Percentiles rank a stretch among this genome's conserved stretches.
Conservation (phyloP, 1,140 invertebrate genomes). For the Diprion similis region DNA sequence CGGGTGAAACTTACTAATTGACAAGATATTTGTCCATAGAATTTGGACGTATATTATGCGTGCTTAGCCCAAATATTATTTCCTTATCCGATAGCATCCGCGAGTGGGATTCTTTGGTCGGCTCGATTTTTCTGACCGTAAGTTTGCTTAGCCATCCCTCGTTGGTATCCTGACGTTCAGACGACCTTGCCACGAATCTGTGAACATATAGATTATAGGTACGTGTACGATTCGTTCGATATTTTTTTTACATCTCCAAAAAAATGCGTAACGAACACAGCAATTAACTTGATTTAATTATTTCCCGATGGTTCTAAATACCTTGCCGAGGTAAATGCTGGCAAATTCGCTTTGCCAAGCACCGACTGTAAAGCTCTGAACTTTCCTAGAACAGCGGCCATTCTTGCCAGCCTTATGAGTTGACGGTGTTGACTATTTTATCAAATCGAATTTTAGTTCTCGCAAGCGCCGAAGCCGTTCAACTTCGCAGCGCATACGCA, state of each 20-base stretch:
- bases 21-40: constrained; percentile 83
- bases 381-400: constrained; percentile 50
- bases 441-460: constrained; percentile 1
- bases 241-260: not conserved
- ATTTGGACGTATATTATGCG: constrained; percentile 92
- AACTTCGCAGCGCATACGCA: no score
- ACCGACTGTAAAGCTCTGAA: constrained; percentile 37
- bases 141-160: constrained; percentile 92
- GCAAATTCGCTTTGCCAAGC: constrained; percentile 41
- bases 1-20: constrained; percentile 85
- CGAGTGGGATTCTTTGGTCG: constrained; percentile 94
- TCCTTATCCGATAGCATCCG: constrained; percentile 94
- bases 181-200: constrained; percentile 54
- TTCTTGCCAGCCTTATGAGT: constrained; percentile 20
- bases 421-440: not conserved
- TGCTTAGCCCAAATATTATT: constrained; percentile 92
- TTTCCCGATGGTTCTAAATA: constrained; percentile 25
- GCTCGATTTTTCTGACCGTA: constrained; percentile 88
- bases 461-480: not conserved
- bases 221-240: constrained; percentile 2
- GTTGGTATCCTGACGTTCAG: constrained; percentile 60
- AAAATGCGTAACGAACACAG: constrained; percentile 9
- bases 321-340: constrained; percentile 35
- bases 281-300: constrained; percentile 14
- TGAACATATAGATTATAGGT: constrained; percentile 12